Conservation (phyloP, 2,888 invertebrate species). For the Sericinus montela region DNA sequence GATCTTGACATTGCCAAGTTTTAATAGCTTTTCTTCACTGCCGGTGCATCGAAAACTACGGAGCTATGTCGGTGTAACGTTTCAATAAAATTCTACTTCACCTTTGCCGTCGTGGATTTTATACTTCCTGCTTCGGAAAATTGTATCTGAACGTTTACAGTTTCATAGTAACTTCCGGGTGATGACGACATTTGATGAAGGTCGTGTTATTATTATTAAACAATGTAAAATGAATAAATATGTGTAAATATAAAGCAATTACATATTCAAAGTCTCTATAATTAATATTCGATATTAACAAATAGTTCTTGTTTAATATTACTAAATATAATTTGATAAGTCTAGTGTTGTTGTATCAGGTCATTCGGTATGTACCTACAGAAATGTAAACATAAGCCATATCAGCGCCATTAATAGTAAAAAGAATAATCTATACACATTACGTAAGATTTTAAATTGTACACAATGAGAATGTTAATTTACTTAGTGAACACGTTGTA, state of each 20-base stretch:
- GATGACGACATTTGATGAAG: slow-evolving; percentile 62
- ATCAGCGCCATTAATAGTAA: slow-evolving; percentile 18
- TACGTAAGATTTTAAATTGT: too few relatives aligned
- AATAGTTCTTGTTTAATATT: too few relatives aligned
- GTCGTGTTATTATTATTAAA: slow-evolving; percentile 52
- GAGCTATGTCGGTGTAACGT: slow-evolving; percentile 23
- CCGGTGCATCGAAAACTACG: too few relatives aligned
- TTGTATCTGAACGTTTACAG: slow-evolving; percentile 62
- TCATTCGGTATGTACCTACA: background rate
- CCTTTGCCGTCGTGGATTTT: slow-evolving; percentile 58
- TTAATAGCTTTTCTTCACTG: too few relatives aligned
- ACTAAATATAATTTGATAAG: too few relatives aligned
- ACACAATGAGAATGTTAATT: too few relatives aligned
- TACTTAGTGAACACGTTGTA: too few relatives aligned
- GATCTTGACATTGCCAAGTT: too few relatives aligned
- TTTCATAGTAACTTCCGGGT: slow-evolving; percentile 65
- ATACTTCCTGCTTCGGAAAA: slow-evolving; percentile 74
- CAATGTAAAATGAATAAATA: slow-evolving; percentile 23
- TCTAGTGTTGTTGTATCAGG: background rate
- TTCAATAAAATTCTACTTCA: slow-evolving; percentile 56
- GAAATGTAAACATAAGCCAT: slow-evolving; percentile 6
- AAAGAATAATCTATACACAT: background rate
- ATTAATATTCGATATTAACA: too few relatives aligned
- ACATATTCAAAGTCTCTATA: too few relatives aligned
- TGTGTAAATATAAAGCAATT: too few relatives aligned